Evolutionary conservation across 2,113 vertebrate species (phyloP).

Genomic region (Gymnorhina tibicen): DNA sequence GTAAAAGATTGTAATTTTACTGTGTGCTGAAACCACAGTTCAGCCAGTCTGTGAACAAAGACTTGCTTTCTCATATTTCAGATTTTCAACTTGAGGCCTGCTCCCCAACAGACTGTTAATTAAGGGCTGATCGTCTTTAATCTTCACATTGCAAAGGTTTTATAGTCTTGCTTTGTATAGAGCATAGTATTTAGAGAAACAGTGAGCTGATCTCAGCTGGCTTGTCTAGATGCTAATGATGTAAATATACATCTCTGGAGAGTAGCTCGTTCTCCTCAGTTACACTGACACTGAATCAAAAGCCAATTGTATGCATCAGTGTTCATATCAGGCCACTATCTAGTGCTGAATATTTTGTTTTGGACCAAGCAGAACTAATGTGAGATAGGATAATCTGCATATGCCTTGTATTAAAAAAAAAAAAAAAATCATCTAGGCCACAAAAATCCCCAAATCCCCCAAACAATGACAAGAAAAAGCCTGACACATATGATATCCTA

Average conservation of each 20-base stretch:
- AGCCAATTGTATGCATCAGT: fast-evolving
- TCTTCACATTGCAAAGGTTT: neutral
- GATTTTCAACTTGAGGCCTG: neutral
- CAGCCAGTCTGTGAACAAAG: neutral
- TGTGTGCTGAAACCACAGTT: neutral
- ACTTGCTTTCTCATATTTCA: neutral
- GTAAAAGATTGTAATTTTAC: neutral
- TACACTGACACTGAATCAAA: neutral
- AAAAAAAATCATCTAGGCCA: neutral
- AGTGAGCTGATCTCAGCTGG: neutral
- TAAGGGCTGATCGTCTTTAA: neutral
- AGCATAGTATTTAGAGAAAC: neutral
- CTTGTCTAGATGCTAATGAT: neutral
- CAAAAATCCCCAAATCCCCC: neutral
- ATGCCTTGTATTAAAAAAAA: neutral
- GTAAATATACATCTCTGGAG: neutral
- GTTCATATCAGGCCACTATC: neutral
- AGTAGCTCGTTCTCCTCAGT: neutral
- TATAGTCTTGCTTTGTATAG: neutral
- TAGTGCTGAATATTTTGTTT: neutral
- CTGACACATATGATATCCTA: neutral
- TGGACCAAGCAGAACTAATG: neutral
- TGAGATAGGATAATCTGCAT: neutral
- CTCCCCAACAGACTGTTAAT: neutral
- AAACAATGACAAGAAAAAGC: neutral